These are phyloP conservation scores for Lasioglossum malachurum DNA, from an alignment of 2,888 invertebrate genomes.

Conservation along the genomic window DNA sequence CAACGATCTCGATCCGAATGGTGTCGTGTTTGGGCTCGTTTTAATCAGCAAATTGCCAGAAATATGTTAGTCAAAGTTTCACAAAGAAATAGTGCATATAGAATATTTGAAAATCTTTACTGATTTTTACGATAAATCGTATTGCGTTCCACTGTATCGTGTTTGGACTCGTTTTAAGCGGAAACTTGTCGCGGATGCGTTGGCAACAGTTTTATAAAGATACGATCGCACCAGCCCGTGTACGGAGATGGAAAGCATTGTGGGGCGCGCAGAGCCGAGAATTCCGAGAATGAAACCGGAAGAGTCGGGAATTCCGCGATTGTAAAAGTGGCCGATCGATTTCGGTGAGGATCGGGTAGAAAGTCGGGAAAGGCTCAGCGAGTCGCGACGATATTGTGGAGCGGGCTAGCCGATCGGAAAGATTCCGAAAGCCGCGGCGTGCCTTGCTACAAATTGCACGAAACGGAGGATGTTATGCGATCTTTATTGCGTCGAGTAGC, in stretches of 20 bases:
- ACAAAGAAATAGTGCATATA: no score
- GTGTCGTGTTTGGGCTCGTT: no score
- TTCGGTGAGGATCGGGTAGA: not conserved
- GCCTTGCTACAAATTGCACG: slow-evolving; percentile 49
- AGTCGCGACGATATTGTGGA: slow-evolving; percentile 15
- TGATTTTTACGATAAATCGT: no score
- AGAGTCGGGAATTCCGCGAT: not conserved
- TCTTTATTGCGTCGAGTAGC: slow-evolving; percentile 55
- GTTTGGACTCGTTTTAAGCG: not conserved
- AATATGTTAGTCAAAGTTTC: no score
- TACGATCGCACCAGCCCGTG: not conserved
- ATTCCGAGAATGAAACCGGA: not conserved
- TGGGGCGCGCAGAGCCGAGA: not conserved
- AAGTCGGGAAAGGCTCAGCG: slow-evolving; percentile 3
- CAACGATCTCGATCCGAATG: no score
- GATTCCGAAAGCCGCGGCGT: slow-evolving; percentile 28
- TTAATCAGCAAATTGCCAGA: no score
- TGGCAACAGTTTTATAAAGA: not conserved
- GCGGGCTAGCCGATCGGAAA: not conserved
- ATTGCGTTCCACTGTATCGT: not conserved
- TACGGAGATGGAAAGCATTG: no score
- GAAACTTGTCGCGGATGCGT: not conserved
- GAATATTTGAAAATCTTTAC: no score
- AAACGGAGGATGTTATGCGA: slow-evolving; percentile 52
- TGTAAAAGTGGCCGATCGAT: slow-evolving; percentile 17